A percentile compares a stretch with the other conserved stretches of the same genome.
Evolutionary conservation across 2,888 invertebrate species (phyloP).

Genomic region (Stratiomys singularior): DNA sequence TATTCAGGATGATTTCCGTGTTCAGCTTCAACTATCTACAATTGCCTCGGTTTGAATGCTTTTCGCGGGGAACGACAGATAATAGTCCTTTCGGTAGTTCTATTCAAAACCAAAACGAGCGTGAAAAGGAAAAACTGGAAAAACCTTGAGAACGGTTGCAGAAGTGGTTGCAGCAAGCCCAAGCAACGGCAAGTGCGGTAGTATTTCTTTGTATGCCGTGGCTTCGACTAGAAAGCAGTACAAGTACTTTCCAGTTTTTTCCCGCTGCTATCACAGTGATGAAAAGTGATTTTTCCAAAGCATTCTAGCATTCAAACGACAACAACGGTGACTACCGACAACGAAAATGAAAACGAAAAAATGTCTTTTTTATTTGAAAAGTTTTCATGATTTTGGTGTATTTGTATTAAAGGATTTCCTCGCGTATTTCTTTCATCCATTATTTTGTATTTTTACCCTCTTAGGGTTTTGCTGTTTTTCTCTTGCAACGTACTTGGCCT

Average conservation of each 20-base stretch:
- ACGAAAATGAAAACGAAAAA: not conserved
- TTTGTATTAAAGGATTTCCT: constrained; percentile 24
- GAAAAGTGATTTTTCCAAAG: not conserved
- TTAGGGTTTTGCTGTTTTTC: not conserved
- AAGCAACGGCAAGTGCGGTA: not conserved
- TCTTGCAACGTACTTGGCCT: too few species aligned
- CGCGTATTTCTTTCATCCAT: not conserved
- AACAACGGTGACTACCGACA: not conserved
- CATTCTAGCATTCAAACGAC: not conserved
- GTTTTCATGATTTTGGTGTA: constrained; percentile 24
- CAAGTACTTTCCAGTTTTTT: constrained; percentile 11
- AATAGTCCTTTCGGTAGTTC: not conserved
- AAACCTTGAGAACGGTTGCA: constrained; percentile 3
- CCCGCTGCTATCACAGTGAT: not conserved
- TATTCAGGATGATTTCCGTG: too few species aligned
- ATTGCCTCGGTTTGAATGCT: not conserved
- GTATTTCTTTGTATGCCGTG: not conserved
- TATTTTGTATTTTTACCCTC: not conserved
- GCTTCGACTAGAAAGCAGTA: constrained; percentile 10
- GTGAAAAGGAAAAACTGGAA: not conserved
- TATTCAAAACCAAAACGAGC: not conserved
- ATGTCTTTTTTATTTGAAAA: constrained; percentile 25
- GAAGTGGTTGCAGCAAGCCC: constrained; percentile 12
- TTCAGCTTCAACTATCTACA: not conserved
- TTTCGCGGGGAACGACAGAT: not conserved